phyloP scores from a whole-genome alignment of 2,113 vertebrate genomes.

The Phodopus roborovskii region DNA sequence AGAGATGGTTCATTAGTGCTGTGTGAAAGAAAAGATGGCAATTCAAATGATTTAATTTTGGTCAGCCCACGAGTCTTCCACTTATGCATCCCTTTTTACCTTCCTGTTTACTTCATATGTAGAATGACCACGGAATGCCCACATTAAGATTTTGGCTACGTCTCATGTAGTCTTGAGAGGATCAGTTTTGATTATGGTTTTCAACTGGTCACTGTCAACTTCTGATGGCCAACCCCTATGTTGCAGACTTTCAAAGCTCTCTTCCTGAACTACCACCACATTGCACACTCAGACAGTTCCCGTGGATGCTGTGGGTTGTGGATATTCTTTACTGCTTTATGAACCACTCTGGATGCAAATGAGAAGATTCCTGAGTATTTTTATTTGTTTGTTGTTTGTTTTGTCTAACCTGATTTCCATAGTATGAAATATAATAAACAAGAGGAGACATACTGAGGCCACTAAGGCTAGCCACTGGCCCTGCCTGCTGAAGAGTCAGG shows the following conservation, averaged over 20 bases:
- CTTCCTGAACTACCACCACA: background rate
- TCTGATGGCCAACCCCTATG: background rate
- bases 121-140: too few species aligned
- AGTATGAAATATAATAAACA: background rate
- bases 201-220: background rate
- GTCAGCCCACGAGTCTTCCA: background rate
- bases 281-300: too few species aligned
- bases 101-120: background rate
- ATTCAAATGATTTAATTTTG: background rate
- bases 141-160: background rate
- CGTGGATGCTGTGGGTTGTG: background rate
- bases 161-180: background rate
- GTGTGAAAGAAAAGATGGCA: too few species aligned
- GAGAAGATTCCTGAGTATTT: background rate
- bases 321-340: background rate
- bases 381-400: background rate
- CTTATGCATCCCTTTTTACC: background rate
- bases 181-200: too few species aligned
- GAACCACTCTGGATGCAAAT: background rate
- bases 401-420: background rate
- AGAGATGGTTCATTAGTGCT: background rate
- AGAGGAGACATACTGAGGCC: background rate
- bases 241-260: background rate
- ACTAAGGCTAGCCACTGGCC: rapidly evolving
- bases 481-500: background rate